These are phyloP conservation scores for Lates japonicus DNA, from an alignment of 2,797 vertebrate genomes.

Conservation along the genomic window DNA sequence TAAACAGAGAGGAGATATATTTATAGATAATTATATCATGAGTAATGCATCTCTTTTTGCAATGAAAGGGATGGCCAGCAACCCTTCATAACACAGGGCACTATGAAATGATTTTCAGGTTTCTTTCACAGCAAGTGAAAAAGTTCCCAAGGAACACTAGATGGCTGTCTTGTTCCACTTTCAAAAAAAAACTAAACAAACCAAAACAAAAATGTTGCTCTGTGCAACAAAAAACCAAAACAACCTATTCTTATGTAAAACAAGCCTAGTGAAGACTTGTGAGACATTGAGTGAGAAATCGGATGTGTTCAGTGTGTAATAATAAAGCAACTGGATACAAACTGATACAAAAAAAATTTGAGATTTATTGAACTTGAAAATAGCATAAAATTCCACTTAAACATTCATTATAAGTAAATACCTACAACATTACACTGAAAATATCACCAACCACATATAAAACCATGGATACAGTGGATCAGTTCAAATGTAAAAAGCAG, in stretches of 20 bases:
- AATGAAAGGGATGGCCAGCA: background rate
- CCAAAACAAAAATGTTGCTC: background rate
- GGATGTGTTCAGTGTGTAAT: background rate
- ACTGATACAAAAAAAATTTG: constrained; percentile 67
- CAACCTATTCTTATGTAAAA: no score
- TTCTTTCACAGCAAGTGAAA: background rate
- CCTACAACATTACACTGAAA: constrained; percentile 80
- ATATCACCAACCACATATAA: constrained; percentile 78
- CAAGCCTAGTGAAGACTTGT: no score
- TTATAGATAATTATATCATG: background rate
- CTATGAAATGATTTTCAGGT: background rate
- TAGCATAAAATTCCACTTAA: constrained; percentile 79
- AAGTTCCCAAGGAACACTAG: constrained; percentile 39
- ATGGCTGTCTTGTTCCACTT: constrained; percentile 47
- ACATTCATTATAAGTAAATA: constrained; percentile 80
- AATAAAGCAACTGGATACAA: constrained; percentile 28
- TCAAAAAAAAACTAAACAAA: background rate
- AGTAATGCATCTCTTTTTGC: background rate
- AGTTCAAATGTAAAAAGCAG: constrained; percentile 67
- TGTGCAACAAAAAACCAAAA: no score
- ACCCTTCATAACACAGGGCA: background rate
- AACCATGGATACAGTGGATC: constrained; percentile 74
- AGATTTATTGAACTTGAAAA: constrained; percentile 85
- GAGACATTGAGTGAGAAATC: background rate
- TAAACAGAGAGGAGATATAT: background rate